These are phyloP conservation scores for Drosophila pseudotalamancana DNA, from an alignment of 2,888 invertebrate species.

Conservation along the genomic window DNA sequence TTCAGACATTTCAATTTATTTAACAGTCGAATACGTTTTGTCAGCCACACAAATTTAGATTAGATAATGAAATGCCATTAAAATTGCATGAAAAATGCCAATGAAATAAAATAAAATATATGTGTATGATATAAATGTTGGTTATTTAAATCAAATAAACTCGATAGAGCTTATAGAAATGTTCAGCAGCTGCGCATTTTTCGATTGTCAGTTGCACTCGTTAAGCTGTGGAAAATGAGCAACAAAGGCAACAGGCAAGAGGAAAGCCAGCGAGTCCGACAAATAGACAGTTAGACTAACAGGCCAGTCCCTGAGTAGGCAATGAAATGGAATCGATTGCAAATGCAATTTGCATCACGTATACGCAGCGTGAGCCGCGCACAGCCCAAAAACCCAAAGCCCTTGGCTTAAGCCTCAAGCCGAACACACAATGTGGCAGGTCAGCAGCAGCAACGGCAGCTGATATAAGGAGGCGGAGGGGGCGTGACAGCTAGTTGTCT, in stretches of 20 bases:
- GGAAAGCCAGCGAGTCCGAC: background rate
- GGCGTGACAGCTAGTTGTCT: constrained; percentile 7
- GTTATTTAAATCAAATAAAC: constrained; percentile 6
- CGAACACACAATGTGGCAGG: constrained; percentile 13
- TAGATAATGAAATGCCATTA: constrained; percentile 9
- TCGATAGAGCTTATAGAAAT: background rate
- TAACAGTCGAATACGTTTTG: background rate
- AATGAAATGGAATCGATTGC: constrained; percentile 35
- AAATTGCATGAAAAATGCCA: background rate
- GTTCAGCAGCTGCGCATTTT: constrained; percentile 6
- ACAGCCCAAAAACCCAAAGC: constrained; percentile 5
- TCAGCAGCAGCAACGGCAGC: background rate
- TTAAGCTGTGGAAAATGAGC: constrained; percentile 16
- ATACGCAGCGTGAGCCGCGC: constrained; percentile 30
- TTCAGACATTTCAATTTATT: constrained; percentile 13
- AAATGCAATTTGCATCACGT: constrained; percentile 21
- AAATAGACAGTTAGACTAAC: background rate
- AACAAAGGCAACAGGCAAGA: background rate
- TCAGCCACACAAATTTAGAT: constrained; percentile 11
- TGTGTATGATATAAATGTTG: background rate
- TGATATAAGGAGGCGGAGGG: too few species aligned
- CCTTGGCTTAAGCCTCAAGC: constrained; percentile 1
- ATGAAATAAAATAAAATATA: constrained; percentile 3
- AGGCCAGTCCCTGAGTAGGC: constrained; percentile 30
- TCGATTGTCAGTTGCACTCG: constrained; percentile 16